These are phyloP conservation scores for Vannuccia rotundouncinata DNA, from an alignment of 2,888 invertebrate genomes.

Conservation along the genomic window DNA sequence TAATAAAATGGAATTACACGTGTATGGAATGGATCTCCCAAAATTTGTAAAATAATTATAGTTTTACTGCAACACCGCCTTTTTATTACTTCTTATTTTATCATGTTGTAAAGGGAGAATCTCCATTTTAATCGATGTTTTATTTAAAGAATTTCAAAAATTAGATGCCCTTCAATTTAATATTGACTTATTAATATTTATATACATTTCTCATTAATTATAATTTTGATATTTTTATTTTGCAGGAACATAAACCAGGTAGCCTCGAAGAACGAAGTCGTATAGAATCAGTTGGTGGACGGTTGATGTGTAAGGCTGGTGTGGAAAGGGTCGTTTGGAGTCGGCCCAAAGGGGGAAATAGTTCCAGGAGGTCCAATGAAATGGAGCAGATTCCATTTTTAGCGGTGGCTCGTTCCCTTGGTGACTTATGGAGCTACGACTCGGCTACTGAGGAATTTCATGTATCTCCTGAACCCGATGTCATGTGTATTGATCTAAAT, in stretches of 20 bases:
- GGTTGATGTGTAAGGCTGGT: constrained; percentile 68
- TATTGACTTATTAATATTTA: no score
- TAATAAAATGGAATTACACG: no score
- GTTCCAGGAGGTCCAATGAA: constrained; percentile 61
- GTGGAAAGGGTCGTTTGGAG: constrained; percentile 96
- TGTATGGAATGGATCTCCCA: no score
- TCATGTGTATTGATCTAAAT: constrained; percentile 74
- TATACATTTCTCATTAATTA: background rate
- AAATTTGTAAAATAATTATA: no score
- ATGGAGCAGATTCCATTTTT: constrained; percentile 59
- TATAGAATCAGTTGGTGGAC: constrained; percentile 63
- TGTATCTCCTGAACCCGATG: constrained; percentile 95
- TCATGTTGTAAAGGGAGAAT: no score
- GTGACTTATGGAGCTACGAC: constrained; percentile 94
- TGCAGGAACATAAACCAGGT: constrained; percentile 86
- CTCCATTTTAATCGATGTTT: no score
- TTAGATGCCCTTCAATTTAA: no score
- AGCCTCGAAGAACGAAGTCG: constrained; percentile 72
- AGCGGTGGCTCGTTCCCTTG: constrained; percentile 88
- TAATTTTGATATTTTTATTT: constrained; percentile 25
- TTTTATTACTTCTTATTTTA: no score
- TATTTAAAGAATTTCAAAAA: no score
- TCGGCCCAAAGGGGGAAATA: constrained; percentile 62
- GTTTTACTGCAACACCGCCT: no score
- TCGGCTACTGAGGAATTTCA: constrained; percentile 80